Percentiles rank a stretch among this genome's conserved stretches.
Conservation (phyloP, 92 coral and sea anemone species). For the Micromussa lordhowensis region DNA sequence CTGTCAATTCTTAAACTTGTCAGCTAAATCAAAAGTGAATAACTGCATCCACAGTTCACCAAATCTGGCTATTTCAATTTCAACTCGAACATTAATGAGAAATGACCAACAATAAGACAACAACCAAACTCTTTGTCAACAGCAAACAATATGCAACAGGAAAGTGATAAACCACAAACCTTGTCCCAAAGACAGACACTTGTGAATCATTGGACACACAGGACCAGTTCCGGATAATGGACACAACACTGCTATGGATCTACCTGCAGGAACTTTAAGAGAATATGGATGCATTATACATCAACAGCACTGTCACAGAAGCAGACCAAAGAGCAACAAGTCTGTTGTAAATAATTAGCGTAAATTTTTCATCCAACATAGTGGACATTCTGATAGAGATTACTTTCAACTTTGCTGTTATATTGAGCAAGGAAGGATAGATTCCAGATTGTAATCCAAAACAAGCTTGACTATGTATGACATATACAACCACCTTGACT, state of each 20-base stretch:
- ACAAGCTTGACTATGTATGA: background rate
- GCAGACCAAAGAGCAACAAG: background rate
- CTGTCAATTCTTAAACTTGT: too few species aligned
- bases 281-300: background rate
- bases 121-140: background rate
- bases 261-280: conserved; percentile 79
- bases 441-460: background rate
- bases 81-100: too few species aligned
- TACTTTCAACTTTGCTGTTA: too few species aligned
- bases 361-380: background rate
- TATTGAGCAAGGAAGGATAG: background rate
- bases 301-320: background rate
- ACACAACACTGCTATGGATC: conserved; percentile 94
- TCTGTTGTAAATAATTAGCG: background rate
- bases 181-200: conserved; percentile 93
- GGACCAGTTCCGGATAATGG: conserved; percentile 96
- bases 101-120: too few species aligned
- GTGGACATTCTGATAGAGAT: background rate
- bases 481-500: background rate
- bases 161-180: conserved; percentile 48
- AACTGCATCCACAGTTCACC: too few species aligned
- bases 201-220: conserved; percentile 93
- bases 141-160: background rate
- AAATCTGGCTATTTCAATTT: too few species aligned
- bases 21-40: too few species aligned